phyloP scores from a whole-genome alignment of 1,140 invertebrate genomes.

The Aphelenchoides besseyi region DNA sequence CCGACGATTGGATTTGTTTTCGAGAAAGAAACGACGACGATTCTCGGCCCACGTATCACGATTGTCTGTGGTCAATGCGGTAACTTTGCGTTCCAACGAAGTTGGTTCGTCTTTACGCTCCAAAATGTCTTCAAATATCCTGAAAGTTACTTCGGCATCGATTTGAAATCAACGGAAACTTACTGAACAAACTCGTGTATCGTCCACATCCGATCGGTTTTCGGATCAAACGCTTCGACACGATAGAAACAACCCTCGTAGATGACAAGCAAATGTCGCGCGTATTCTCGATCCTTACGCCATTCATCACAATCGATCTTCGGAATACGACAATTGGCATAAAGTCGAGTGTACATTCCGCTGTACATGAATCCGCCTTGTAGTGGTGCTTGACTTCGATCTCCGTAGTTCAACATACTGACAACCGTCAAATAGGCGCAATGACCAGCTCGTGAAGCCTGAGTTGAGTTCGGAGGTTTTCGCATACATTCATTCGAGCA shows the following conservation, averaged over 20 bases:
- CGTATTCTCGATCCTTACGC: background rate
- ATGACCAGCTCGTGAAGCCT: background rate
- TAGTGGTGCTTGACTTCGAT: background rate
- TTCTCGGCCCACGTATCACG: slow-evolving; percentile 49
- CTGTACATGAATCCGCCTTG: background rate
- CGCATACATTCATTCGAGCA: background rate
- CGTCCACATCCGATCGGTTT: background rate
- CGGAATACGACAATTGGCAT: slow-evolving; percentile 2
- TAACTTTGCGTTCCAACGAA: slow-evolving; percentile 31
- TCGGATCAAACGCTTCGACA: background rate
- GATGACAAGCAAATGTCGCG: background rate
- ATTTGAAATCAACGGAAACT: background rate
- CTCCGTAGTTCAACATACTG: background rate
- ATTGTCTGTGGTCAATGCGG: slow-evolving; percentile 41
- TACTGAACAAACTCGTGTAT: background rate
- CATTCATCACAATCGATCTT: background rate
- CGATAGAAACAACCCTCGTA: background rate
- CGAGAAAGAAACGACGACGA: slow-evolving; percentile 46
- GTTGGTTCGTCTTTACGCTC: slow-evolving; percentile 33
- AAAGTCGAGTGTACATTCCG: background rate
- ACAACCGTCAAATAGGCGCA: slow-evolving; percentile 8
- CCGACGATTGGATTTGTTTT: slow-evolving; percentile 37
- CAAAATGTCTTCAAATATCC: slow-evolving; percentile 45
- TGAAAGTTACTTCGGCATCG: slow-evolving; percentile 25
- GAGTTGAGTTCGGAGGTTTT: background rate